A percentile compares a stretch with the other conserved stretches of the same genome.
Conservation (phyloP, 2,888 invertebrate genomes). For the Himalopsyche japonica region DNA sequence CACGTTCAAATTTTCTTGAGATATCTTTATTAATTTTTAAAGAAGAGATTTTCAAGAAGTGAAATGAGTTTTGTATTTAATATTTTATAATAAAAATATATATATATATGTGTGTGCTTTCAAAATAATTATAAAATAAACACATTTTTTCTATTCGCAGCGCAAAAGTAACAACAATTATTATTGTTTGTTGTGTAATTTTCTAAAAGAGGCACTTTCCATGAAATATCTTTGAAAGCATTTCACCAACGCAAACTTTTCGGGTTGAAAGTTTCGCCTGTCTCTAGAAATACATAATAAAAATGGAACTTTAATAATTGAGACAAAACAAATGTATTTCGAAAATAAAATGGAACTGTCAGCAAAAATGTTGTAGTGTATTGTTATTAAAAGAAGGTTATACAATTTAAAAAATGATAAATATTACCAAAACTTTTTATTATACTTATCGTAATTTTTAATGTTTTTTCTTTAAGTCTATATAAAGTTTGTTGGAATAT, state of each 20-base stretch:
- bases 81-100: too few species aligned
- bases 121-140: too few species aligned
- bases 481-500: too few species aligned
- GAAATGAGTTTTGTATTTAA: too few species aligned
- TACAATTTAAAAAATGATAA: not conserved
- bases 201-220: not conserved
- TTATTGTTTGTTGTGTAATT: not conserved
- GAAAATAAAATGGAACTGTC: not conserved
- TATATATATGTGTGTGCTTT: too few species aligned
- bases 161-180: not conserved
- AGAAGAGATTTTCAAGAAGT: too few species aligned
- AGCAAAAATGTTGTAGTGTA: not conserved
- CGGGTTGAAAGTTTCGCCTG: not conserved
- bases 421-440: too few species aligned
- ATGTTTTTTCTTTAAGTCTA: too few species aligned
- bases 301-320: not conserved
- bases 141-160: too few species aligned
- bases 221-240: not conserved
- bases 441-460: too few species aligned
- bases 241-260: not conserved
- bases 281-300: not conserved
- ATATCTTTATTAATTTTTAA: too few species aligned
- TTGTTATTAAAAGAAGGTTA: not conserved
- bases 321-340: not conserved
- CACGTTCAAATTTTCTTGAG: too few species aligned